Evolutionary conservation across 1,140 invertebrate genomes (phyloP).

Genomic region (Cheumatopsyche charites): DNA sequence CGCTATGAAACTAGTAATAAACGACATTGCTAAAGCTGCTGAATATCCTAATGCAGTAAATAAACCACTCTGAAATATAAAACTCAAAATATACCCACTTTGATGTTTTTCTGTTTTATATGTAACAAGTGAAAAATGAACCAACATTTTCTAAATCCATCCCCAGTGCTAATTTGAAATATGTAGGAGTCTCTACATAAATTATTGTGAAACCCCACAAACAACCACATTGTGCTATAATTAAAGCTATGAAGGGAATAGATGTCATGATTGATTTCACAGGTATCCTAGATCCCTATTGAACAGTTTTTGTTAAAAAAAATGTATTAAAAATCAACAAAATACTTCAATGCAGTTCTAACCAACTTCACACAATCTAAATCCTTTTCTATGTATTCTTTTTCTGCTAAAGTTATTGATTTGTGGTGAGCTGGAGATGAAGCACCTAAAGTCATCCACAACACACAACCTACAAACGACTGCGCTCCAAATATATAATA

Average conservation of each 20-base stretch:
- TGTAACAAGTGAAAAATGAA: background rate
- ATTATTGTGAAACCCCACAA: constrained; percentile 25
- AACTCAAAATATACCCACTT: background rate
- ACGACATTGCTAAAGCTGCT: background rate
- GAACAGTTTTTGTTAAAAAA: constrained; percentile 11
- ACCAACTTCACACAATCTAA: no score
- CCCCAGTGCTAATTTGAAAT: constrained; percentile 28
- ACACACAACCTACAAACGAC: background rate
- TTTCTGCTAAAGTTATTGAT: constrained; percentile 16
- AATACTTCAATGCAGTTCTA: no score
- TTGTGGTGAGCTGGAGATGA: constrained; percentile 3
- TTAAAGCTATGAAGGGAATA: constrained; percentile 2
- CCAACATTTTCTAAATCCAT: constrained; percentile 24
- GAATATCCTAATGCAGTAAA: background rate
- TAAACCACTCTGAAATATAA: constrained; percentile 18
- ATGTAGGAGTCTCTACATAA: constrained; percentile 7
- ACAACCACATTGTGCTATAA: constrained; percentile 13
- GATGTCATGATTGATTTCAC: constrained; percentile 29
- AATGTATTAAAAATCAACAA: constrained; percentile 6
- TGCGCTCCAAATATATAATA: constrained; percentile 23
- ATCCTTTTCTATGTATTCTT: constrained; percentile 14
- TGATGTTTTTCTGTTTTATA: background rate
- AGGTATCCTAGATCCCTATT: constrained; percentile 10
- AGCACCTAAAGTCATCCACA: constrained; percentile 12
- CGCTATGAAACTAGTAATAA: background rate